Percentiles rank a stretch among this genome's conserved stretches.
These are phyloP conservation scores for Mormyrops boulengeri DNA, from an alignment of 2,797 vertebrate genomes.

Conservation along the genomic window DNA sequence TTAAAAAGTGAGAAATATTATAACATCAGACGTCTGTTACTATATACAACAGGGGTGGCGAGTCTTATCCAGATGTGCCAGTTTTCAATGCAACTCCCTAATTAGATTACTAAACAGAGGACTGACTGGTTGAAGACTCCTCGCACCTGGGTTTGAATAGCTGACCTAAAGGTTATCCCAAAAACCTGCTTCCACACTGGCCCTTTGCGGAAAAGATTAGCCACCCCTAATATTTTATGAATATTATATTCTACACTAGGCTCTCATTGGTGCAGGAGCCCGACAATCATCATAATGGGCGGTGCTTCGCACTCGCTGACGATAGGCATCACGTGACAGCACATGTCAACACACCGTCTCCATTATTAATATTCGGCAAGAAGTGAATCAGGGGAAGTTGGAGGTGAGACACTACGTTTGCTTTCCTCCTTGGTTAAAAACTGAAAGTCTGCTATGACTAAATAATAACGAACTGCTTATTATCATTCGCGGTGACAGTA, in stretches of 20 bases:
- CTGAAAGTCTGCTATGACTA: background rate
- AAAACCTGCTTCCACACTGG: background rate
- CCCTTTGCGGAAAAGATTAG: background rate
- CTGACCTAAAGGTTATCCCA: background rate
- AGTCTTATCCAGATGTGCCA: background rate
- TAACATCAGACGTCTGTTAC: background rate
- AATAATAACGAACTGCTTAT: background rate
- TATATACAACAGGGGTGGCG: background rate
- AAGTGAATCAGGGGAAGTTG: conserved; percentile 18
- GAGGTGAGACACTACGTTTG: conserved; percentile 16
- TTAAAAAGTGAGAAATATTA: background rate
- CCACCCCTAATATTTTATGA: background rate
- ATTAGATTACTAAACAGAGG: background rate
- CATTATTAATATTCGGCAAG: conserved; percentile 23
- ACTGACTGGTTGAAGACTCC: background rate
- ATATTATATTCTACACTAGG: background rate
- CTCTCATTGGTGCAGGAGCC: conserved; percentile 10
- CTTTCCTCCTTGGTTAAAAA: no score
- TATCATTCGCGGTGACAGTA: background rate
- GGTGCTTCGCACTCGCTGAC: background rate
- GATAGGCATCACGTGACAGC: conserved; percentile 18
- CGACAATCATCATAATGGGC: conserved; percentile 13
- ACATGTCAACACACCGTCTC: conserved; percentile 19
- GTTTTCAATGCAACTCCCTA: background rate
- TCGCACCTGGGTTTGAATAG: background rate